phyloP scores from a whole-genome alignment of 2,113 vertebrate species.

The Setophaga petechia region DNA sequence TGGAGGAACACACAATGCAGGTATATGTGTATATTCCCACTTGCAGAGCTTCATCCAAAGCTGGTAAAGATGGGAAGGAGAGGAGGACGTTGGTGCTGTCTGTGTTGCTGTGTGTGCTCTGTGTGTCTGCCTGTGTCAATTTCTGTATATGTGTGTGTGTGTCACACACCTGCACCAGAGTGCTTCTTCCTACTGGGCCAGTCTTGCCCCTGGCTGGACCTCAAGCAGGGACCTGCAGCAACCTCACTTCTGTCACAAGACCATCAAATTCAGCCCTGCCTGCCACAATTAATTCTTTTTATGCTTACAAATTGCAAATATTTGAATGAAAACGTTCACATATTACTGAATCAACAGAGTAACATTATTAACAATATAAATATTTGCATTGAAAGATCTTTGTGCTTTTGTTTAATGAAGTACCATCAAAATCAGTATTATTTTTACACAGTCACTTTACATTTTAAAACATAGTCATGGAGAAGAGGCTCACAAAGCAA shows the following conservation, averaged over 20 bases:
- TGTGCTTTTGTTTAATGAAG: background rate
- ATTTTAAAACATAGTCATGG: background rate
- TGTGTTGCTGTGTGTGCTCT: background rate
- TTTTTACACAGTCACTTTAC: background rate
- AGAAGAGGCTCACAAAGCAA: background rate
- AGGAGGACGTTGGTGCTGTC: background rate
- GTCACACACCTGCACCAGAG: rapidly evolving
- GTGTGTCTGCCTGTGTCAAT: background rate
- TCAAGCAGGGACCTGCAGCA: background rate
- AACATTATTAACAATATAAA: background rate
- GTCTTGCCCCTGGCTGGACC: background rate
- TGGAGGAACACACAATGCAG: background rate
- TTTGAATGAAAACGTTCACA: background rate
- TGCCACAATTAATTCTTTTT: background rate
- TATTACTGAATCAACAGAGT: background rate
- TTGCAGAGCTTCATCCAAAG: background rate
- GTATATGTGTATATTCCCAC: background rate
- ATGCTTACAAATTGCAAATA: background rate
- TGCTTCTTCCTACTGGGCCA: too few species aligned
- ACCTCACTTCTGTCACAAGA: background rate
- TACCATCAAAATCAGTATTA: background rate
- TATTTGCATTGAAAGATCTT: background rate
- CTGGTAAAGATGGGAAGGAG: background rate
- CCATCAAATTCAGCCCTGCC: background rate
- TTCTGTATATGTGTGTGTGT: background rate